Base-by-base conservation (phyloP, 2,888 invertebrate genomes). In the Galerucella pusilla region DNA sequence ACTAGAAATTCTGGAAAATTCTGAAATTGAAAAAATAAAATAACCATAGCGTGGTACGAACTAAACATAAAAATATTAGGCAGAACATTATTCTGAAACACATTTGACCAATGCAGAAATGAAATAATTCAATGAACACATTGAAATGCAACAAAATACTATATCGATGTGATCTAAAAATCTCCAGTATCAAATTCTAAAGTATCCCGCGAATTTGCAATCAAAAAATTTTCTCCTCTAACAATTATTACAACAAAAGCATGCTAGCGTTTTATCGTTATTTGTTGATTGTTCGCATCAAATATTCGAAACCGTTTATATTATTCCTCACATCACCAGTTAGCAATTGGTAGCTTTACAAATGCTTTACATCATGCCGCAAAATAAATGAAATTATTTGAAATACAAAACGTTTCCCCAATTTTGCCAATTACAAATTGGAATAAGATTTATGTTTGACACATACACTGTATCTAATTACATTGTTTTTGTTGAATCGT, bases 401-500 rank as follows among this genome's bases (percentile, higher is more conserved):
- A 42, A 63, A 35, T 16, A 63, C 35, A 63, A 20, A 20, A 20
- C 20, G 20, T 20, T 20, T 20, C 20, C 20, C 20, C 20, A 63
- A 35, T 60, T 52, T 60, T 9, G 60, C 28, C 7, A 25, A 60
- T 20, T 28, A 60, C 60, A 60, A 60, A 60, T 60, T 28, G 28
- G 28, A 60, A 60, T 63, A 63, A 63, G 16, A 63, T 63, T 63
- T 63, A 63, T 63, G 35, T 35, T 63, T 16, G 61, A 35, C 42
- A 42, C 42, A 14, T 63, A 28, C 35, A 14, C 14, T 63, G 42
- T n/a, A 63, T 63, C n/a, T 12, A n/a, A 63, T 63, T 63, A 63
- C 42, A 1, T 42, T 63, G 16, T 42, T 63, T 63, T 63, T 16
- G 35, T 35, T 63, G 7, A 28, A 63, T n/a, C 16, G 61, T 16